Evolutionary conservation across 2,113 vertebrate species (phyloP).

Genomic region (Coryphaenoides rupestris): DNA sequence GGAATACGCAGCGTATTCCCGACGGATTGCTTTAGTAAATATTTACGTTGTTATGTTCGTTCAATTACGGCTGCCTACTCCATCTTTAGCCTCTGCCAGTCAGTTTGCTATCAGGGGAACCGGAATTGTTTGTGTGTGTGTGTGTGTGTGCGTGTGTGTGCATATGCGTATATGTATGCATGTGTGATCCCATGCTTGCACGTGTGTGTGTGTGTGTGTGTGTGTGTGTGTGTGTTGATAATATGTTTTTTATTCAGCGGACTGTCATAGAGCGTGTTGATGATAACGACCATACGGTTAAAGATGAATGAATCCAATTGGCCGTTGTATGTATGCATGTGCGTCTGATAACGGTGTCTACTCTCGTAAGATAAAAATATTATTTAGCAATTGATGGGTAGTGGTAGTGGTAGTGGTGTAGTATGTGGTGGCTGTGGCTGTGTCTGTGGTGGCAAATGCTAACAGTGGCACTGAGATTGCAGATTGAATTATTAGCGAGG

Average conservation of each 20-base stretch:
- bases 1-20: slow-evolving; percentile 52
- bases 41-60: slow-evolving; percentile 71
- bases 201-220: no score
- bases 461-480: no score
- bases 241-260: not conserved
- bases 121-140: slow-evolving; percentile 41
- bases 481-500: not conserved
- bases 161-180: slow-evolving; percentile 26
- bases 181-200: no score
- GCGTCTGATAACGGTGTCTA: not conserved
- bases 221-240: slow-evolving; percentile 4
- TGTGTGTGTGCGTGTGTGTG: slow-evolving; percentile 26
- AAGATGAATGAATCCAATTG: not conserved
- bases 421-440: not conserved
- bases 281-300: not conserved
- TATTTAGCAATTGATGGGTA: not conserved
- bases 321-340: slow-evolving; percentile 16
- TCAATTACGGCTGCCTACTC: slow-evolving; percentile 66
- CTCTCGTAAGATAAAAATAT: not conserved
- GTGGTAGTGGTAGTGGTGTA: not conserved
- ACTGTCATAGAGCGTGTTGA: not conserved
- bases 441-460: no score
- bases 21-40: slow-evolving; percentile 65
- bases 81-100: slow-evolving; percentile 67
- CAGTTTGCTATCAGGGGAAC: slow-evolving; percentile 62